phyloP scores from a whole-genome alignment of 2,797 vertebrate species.

The Coregonus ussuriensis region DNA sequence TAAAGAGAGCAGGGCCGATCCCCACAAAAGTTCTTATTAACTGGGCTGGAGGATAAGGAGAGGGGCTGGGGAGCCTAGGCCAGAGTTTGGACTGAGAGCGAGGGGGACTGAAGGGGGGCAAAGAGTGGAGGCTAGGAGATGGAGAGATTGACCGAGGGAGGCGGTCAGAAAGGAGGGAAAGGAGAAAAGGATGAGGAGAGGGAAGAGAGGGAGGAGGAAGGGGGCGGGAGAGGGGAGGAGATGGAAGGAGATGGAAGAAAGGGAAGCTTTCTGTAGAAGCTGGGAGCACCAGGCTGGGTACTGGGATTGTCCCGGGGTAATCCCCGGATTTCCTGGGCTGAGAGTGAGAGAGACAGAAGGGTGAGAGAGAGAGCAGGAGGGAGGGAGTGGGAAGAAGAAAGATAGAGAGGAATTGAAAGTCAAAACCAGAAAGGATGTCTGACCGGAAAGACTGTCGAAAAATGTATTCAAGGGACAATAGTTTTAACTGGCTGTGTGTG shows the following conservation, averaged over 20 bases:
- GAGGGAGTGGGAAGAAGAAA: slow-evolving; percentile 15
- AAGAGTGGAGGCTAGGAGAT: background rate
- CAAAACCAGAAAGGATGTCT: slow-evolving; percentile 19
- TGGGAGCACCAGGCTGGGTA: slow-evolving; percentile 65
- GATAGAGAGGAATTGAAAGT: slow-evolving; percentile 32
- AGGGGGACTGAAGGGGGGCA: background rate
- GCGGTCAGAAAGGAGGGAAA: too few species aligned
- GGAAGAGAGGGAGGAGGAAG: slow-evolving; percentile 43
- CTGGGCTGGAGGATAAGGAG: slow-evolving; percentile 26
- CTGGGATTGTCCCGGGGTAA: slow-evolving; percentile 69
- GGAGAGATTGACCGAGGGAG: background rate
- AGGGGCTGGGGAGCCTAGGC: background rate
- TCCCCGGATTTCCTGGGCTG: slow-evolving; percentile 72
- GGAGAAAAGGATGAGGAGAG: background rate
- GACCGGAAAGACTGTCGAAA: too few species aligned
- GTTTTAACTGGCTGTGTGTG: slow-evolving; percentile 28
- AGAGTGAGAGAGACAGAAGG: slow-evolving; percentile 41
- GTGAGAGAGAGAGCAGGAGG: slow-evolving; percentile 20
- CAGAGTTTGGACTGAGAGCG: slow-evolving; percentile 37
- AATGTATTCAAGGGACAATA: slow-evolving; percentile 6
- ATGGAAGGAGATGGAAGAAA: slow-evolving; percentile 30
- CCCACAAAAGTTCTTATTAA: slow-evolving; percentile 55
- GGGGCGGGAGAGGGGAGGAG: slow-evolving; percentile 37
- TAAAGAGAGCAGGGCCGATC: slow-evolving; percentile 42
- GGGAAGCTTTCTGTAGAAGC: slow-evolving; percentile 53